phyloP scores from a whole-genome alignment of 2,797 vertebrate species.

The Cyprinella venusta region DNA sequence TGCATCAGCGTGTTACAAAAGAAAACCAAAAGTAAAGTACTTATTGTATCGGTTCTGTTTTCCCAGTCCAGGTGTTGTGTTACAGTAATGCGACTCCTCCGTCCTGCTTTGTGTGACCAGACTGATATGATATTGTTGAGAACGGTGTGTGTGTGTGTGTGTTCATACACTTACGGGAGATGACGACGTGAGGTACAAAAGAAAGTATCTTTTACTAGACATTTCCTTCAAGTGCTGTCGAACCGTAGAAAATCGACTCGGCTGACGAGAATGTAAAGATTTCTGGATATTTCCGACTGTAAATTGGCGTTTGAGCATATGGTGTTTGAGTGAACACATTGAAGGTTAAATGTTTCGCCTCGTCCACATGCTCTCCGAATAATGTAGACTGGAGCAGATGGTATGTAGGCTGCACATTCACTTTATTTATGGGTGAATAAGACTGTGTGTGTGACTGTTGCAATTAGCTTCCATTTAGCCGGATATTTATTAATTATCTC shows the following conservation, averaged over 20 bases:
- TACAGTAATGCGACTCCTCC: constrained; percentile 50
- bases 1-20: neutral
- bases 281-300: constrained; percentile 41
- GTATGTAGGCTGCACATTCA: constrained; percentile 64
- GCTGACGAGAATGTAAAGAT: constrained; percentile 16
- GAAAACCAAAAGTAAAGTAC: neutral
- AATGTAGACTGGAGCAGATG: constrained; percentile 61
- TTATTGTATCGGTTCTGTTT: neutral
- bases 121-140: neutral
- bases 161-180: constrained; percentile 22
- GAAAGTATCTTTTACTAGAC: neutral
- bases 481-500: constrained; percentile 61
- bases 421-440: constrained; percentile 58
- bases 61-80: constrained; percentile 18
- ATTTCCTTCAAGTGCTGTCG: constrained; percentile 8
- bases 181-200: neutral
- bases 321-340: constrained; percentile 58
- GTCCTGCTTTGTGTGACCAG: constrained; percentile 44
- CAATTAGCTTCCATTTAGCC: constrained; percentile 41
- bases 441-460: constrained; percentile 49
- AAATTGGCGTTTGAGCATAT: constrained; percentile 44
- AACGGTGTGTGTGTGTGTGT: constrained; percentile 1
- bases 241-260: neutral
- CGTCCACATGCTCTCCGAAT: constrained; percentile 58
- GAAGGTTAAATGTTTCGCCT: constrained; percentile 61